Evolutionary conservation across 2,113 vertebrate species (phyloP).

Genomic region (Lepus timidus): DNA sequence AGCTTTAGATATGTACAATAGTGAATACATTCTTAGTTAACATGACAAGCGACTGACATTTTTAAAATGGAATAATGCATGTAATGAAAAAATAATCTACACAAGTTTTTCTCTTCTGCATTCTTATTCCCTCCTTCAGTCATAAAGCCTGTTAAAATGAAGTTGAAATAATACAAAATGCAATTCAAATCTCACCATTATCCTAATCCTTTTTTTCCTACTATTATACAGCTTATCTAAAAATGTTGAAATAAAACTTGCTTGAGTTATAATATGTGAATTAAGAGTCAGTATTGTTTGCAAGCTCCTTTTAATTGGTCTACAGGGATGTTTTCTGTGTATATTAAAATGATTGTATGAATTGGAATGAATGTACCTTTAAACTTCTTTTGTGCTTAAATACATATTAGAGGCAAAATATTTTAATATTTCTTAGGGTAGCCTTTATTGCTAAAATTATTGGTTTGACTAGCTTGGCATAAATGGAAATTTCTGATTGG

Average conservation of each 20-base stretch:
- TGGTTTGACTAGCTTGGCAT: conserved; percentile 66
- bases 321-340: conserved; percentile 86
- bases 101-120: conserved; percentile 79
- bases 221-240: conserved; percentile 79
- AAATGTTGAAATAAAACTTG: conserved; percentile 85
- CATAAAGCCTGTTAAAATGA: conserved; percentile 82
- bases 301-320: conserved; percentile 88
- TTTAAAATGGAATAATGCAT: conserved; percentile 87
- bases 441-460: conserved; percentile 85
- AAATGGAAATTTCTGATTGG: conserved; percentile 84
- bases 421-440: conserved; percentile 82
- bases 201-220: conserved; percentile 72
- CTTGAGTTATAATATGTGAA: conserved; percentile 85
- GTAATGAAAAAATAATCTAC: conserved; percentile 89
- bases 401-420: conserved; percentile 76
- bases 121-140: conserved; percentile 67
- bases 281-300: conserved; percentile 87
- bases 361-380: conserved; percentile 84
- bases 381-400: conserved; percentile 82
- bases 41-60: conserved; percentile 87
- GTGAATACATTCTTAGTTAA: conserved; percentile 84
- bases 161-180: conserved; percentile 78
- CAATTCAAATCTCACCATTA: conserved; percentile 79
- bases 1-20: conserved; percentile 78
- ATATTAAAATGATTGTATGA: conserved; percentile 86